Evolutionary conservation across 1,140 invertebrate genomes (phyloP).

Genomic region (Drosophila mauritiana): DNA sequence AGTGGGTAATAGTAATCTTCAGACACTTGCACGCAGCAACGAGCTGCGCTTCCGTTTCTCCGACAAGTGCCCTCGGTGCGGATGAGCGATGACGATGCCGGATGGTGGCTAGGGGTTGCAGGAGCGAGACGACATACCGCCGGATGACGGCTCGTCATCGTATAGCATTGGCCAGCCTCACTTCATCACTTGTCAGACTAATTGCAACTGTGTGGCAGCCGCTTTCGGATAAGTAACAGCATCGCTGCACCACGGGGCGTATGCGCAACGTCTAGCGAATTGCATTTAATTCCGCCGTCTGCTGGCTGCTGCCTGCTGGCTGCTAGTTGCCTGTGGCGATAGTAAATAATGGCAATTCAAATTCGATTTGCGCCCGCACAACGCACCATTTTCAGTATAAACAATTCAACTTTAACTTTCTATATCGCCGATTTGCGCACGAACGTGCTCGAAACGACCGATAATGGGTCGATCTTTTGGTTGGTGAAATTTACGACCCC

Average conservation of each 20-base stretch:
- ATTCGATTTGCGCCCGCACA: slow-evolving; percentile 28
- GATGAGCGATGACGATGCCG: slow-evolving; percentile 41
- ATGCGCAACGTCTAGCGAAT: slow-evolving; percentile 53
- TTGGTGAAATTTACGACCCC: slow-evolving; percentile 56
- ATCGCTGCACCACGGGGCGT: slow-evolving; percentile 29
- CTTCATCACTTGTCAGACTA: slow-evolving; percentile 74
- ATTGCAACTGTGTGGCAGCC: slow-evolving; percentile 58
- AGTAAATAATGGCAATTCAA: slow-evolving; percentile 18
- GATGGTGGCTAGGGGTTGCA: neutral
- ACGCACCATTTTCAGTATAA: slow-evolving; percentile 39
- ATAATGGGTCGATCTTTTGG: slow-evolving; percentile 7
- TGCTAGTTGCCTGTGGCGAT: neutral
- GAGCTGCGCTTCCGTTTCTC: slow-evolving; percentile 49
- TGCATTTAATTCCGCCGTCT: slow-evolving; percentile 30
- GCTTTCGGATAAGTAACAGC: slow-evolving; percentile 47
- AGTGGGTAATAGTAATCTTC: slow-evolving; percentile 80
- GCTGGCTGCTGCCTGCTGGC: neutral
- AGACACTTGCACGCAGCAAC: slow-evolving; percentile 54
- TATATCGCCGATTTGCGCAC: slow-evolving; percentile 29
- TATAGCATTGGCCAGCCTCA: slow-evolving; percentile 25
- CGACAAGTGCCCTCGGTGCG: slow-evolving; percentile 53
- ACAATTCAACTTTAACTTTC: slow-evolving; percentile 44
- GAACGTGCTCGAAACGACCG: slow-evolving; percentile 36
- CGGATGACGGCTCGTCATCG: slow-evolving; percentile 59
- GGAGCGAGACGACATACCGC: slow-evolving; percentile 28